These are phyloP conservation scores for Indicator indicator DNA, from an alignment of 2,113 vertebrate genomes.

Conservation along the genomic window DNA sequence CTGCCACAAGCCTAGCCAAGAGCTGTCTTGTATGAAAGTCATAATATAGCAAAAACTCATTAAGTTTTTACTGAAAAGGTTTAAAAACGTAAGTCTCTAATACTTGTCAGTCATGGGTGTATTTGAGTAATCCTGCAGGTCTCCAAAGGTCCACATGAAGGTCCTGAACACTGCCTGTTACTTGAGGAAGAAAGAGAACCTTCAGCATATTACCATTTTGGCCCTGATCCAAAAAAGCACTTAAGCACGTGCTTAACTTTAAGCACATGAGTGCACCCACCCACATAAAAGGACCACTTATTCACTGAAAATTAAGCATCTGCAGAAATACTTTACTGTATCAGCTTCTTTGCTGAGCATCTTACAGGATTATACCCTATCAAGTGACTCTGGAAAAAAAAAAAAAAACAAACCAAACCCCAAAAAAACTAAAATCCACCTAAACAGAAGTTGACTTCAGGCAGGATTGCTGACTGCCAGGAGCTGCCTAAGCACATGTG, in stretches of 20 bases:
- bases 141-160: not conserved
- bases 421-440: not conserved
- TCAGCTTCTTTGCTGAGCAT: constrained; percentile 35
- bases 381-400: constrained; percentile 23
- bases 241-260: constrained; percentile 68
- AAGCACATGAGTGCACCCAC: constrained; percentile 64
- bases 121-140: constrained; percentile 13
- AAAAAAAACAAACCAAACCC: not conserved
- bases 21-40: not conserved
- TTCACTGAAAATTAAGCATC: constrained; percentile 60
- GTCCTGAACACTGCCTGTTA: not conserved
- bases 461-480: not conserved
- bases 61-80: not conserved
- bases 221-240: constrained; percentile 57
- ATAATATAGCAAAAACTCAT: not conserved
- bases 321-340: constrained; percentile 58
- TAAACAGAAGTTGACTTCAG: constrained; percentile 1
- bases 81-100: not conserved
- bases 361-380: constrained; percentile 42
- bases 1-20: not conserved
- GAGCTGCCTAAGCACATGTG: constrained; percentile 9
- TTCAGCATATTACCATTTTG: constrained; percentile 37
- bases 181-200: constrained; percentile 40
- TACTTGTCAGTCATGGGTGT: not conserved
- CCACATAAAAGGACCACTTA: constrained; percentile 62